A percentile compares a stretch with the other conserved stretches of the same genome.
Evolutionary conservation across 2,113 vertebrate genomes (phyloP).

Genomic region (Zosterops lateralis): DNA sequence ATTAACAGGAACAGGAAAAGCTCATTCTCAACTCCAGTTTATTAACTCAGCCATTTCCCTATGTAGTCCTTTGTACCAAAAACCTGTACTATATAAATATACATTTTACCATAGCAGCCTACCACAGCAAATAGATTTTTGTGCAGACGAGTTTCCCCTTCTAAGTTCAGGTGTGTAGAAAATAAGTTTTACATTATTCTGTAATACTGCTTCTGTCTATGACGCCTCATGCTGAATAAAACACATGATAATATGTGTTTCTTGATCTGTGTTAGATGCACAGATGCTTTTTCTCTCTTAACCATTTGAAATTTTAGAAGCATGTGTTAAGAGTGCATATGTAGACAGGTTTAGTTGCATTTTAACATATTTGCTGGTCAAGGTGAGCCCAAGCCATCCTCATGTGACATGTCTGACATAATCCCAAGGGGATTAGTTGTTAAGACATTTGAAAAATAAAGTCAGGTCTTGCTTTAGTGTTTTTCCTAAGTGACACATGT

Average conservation of each 20-base stretch:
- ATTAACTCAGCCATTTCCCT: background rate
- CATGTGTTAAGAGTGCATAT: background rate
- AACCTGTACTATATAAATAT: background rate
- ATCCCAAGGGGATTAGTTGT: constrained; percentile 19
- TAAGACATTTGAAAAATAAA: constrained; percentile 30
- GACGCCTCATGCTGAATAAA: background rate
- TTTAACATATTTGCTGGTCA: background rate
- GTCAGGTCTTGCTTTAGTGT: background rate
- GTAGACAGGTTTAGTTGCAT: background rate
- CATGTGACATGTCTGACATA: constrained; percentile 20
- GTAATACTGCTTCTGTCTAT: background rate
- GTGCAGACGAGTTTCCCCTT: background rate
- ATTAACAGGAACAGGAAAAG: background rate
- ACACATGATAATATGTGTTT: background rate
- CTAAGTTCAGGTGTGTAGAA: background rate
- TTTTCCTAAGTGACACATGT: background rate
- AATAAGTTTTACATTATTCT: background rate
- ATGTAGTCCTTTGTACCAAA: background rate
- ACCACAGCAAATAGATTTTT: background rate
- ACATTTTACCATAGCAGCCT: background rate
- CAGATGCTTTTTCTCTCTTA: background rate
- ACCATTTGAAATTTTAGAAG: background rate
- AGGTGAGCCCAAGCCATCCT: constrained; percentile 16
- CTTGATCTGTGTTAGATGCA: background rate
- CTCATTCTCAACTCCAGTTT: background rate